A percentile compares a stretch with the other conserved stretches of the same genome.
Conservation (phyloP, 2,797 vertebrate genomes). For the Hozukius guyotensis region DNA sequence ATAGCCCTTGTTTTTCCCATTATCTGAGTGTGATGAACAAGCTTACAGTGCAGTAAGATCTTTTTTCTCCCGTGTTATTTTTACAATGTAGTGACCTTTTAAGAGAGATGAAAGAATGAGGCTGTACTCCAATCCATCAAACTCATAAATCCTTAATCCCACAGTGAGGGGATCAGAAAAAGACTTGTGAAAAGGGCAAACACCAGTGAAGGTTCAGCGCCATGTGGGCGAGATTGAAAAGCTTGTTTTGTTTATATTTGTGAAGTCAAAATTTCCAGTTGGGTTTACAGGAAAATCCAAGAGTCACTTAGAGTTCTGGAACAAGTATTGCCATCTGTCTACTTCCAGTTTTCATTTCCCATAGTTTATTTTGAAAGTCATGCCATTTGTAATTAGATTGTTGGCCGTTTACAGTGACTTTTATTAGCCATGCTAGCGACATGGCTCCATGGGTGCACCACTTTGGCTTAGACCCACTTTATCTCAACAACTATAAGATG, state of each 20-base stretch:
- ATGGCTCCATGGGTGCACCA: not conserved
- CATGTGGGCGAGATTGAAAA: constrained; percentile 26
- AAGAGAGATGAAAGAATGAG: constrained; percentile 54
- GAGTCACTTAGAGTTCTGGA: constrained; percentile 3
- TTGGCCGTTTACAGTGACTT: not conserved
- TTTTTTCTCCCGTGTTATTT: constrained; percentile 39
- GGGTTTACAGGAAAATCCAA: constrained; percentile 30
- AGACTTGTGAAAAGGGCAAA: constrained; percentile 54
- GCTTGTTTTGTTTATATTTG: constrained; percentile 37
- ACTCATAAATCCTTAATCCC: constrained; percentile 65
- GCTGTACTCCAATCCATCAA: constrained; percentile 58
- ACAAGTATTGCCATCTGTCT: not conserved
- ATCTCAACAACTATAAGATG: not conserved
- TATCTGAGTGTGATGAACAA: constrained; percentile 8
- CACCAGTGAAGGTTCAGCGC: not conserved
- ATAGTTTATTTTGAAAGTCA: constrained; percentile 1
- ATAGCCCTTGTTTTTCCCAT: not conserved
- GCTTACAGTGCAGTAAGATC: not conserved
- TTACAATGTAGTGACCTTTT: constrained; percentile 63
- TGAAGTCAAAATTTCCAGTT: constrained; percentile 40
- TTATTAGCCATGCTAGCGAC: not conserved
- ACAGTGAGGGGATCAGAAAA: constrained; percentile 38
- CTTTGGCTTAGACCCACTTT: not conserved
- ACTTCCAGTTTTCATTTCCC: not conserved
- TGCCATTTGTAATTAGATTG: constrained; percentile 11